Evolutionary conservation across 2,113 vertebrate genomes (phyloP).

Genomic region (Siniperca chuatsi): DNA sequence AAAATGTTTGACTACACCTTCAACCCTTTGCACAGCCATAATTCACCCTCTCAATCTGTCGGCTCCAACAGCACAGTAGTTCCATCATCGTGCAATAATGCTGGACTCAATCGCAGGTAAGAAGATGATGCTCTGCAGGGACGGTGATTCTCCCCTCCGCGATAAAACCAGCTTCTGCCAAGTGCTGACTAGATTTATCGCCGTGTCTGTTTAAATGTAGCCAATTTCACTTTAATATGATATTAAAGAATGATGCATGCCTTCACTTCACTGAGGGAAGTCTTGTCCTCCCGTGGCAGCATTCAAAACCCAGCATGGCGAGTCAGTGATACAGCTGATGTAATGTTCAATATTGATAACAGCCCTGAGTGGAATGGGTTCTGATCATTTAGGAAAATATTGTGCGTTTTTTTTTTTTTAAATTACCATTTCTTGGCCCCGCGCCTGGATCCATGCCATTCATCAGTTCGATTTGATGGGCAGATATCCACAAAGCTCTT

Average conservation of each 20-base stretch:
- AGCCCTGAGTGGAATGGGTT: slow-evolving; percentile 73
- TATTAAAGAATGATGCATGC: slow-evolving; percentile 86
- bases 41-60: slow-evolving; percentile 69
- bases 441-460: slow-evolving; percentile 46
- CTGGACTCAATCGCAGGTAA: slow-evolving; percentile 65
- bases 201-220: slow-evolving; percentile 82
- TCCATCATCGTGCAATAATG: slow-evolving; percentile 78
- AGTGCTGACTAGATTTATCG: slow-evolving; percentile 80
- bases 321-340: slow-evolving; percentile 70
- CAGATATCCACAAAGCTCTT: slow-evolving; percentile 60
- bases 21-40: slow-evolving; percentile 72
- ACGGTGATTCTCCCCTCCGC: slow-evolving; percentile 65
- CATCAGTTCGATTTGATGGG: slow-evolving; percentile 64
- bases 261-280: slow-evolving; percentile 46
- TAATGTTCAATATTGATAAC: slow-evolving; percentile 84
- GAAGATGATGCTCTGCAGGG: slow-evolving; percentile 75
- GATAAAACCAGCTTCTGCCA: slow-evolving; percentile 69
- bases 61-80: slow-evolving; percentile 25
- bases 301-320: slow-evolving; percentile 49
- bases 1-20: slow-evolving; percentile 77
- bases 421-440: slow-evolving; percentile 50
- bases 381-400: slow-evolving; percentile 81
- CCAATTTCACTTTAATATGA: slow-evolving; percentile 85
- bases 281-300: slow-evolving; percentile 49
- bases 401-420: slow-evolving; percentile 7